Base-by-base conservation (phyloP, 2,888 invertebrate genomes). In the Drosophila nigritarsus region DNA sequence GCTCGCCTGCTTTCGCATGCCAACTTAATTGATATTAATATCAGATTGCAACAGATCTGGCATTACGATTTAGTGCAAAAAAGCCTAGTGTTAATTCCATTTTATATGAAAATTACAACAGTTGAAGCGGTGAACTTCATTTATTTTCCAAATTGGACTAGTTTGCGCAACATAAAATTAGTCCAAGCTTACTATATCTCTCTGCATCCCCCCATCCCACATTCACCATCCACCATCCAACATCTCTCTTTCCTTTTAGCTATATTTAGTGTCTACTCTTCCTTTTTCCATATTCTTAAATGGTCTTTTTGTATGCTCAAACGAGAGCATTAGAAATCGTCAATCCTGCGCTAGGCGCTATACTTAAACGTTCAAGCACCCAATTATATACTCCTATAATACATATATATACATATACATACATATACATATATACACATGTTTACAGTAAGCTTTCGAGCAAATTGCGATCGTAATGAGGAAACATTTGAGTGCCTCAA, bases 11-110 rank as follows among this genome's bases (percentile, higher is more conserved):
- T 30, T 62, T 53, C n/a, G 48, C 61, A 27, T 45, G 38, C 38
- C 50, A 69, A 65, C 55, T 36, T 55, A 75, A 80, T 82, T 79
- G 63, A 55, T 72, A 82, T 80, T 75, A 69, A 64, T 69, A 75
- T 65, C 75, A 48, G 83, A 72, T 83, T 65, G 68, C 55, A 48
- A 69, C 55, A 65, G 80, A 83, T 77, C 82, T 61, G 42, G 77
- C 38, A 74, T 78, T 78, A 66, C 55, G 59, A 72, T 50, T 55
- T 66, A 30, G 24, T 15, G 24, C 45, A 18, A 20, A 54, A 24
- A n/a, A 24, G 15, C 6, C 42, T 2, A 42, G 6, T 24, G 42
- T 20, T 56, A 56, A 56, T 56, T 56, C 42, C 40, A 42, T 56
- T 56, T 42, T 56, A 42, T 40, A 42, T 56, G 20, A 42, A 56